Evolutionary conservation across 2,797 vertebrate genomes (phyloP).

Genomic region (Gallinago nigripennis): DNA sequence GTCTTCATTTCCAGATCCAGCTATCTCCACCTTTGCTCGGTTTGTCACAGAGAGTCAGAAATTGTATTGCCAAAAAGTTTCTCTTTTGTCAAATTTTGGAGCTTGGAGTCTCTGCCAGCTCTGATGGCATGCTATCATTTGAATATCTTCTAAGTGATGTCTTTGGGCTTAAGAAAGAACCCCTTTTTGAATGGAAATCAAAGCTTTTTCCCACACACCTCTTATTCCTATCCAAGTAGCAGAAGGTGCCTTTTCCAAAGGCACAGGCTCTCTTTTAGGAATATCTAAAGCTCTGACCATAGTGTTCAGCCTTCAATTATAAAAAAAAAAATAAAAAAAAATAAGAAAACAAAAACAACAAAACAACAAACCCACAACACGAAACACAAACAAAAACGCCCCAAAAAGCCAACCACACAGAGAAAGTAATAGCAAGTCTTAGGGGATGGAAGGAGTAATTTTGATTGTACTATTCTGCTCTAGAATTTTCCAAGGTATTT

Average conservation of each 20-base stretch:
- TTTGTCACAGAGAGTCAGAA: not conserved
- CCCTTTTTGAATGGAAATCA: not conserved
- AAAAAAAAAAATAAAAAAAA: not conserved
- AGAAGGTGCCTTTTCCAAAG: not conserved
- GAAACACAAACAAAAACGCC: not conserved
- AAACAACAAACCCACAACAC: not conserved
- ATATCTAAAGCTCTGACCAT: not conserved
- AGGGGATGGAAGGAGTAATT: not conserved
- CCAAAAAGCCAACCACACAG: not conserved
- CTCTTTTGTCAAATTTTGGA: not conserved
- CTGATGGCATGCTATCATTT: not conserved
- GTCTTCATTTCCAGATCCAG: constrained; percentile 6
- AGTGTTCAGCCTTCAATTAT: not conserved
- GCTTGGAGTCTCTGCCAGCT: not conserved
- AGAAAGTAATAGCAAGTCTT: not conserved
- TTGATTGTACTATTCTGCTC: not conserved
- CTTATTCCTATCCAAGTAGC: not conserved
- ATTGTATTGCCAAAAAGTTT: not conserved
- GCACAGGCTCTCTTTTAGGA: not conserved
- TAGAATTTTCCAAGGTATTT: not conserved
- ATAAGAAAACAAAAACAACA: not conserved
- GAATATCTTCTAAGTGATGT: not conserved
- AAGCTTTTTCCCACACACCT: not conserved
- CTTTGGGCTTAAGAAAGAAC: not conserved
- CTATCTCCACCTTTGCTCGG: not conserved